Conservation (phyloP, 2,888 invertebrate genomes). For the Schizaphis graminum region DNA sequence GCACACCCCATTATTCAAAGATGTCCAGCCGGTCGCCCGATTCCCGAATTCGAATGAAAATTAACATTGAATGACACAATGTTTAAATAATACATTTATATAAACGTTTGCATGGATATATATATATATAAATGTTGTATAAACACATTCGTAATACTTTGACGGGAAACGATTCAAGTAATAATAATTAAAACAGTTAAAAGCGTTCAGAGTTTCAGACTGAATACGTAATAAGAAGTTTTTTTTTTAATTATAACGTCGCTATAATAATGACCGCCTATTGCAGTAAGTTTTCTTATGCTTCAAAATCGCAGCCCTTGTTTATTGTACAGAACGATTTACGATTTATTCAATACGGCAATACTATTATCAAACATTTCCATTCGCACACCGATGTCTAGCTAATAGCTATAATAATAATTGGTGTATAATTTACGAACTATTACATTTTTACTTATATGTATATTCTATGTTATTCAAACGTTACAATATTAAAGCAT, state of each 20-base stretch:
- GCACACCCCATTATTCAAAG: constrained; percentile 63
- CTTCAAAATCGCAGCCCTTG: background rate
- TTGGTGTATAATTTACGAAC: background rate
- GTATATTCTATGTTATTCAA: background rate
- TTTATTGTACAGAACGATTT: background rate
- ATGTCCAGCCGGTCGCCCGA: constrained; percentile 65
- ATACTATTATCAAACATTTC: background rate
- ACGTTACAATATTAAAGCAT: background rate
- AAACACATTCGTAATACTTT: background rate
- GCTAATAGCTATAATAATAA: background rate
- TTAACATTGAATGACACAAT: constrained; percentile 61
- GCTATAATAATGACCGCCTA: background rate
- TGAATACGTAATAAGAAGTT: constrained; percentile 12
- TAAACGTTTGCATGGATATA: background rate
- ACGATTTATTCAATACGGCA: background rate
- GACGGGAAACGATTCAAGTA: background rate
- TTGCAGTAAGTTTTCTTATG: background rate
- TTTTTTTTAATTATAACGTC: constrained; percentile 46
- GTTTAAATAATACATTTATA: constrained; percentile 47
- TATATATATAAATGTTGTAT: background rate
- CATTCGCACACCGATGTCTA: background rate
- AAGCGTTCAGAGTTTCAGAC: background rate
- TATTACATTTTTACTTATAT: background rate
- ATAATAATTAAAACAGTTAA: constrained; percentile 29
- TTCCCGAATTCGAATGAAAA: constrained; percentile 61